Evolutionary conservation across 92 coral and sea anemone genomes (phyloP).

Genomic region (Bergia sp.): DNA sequence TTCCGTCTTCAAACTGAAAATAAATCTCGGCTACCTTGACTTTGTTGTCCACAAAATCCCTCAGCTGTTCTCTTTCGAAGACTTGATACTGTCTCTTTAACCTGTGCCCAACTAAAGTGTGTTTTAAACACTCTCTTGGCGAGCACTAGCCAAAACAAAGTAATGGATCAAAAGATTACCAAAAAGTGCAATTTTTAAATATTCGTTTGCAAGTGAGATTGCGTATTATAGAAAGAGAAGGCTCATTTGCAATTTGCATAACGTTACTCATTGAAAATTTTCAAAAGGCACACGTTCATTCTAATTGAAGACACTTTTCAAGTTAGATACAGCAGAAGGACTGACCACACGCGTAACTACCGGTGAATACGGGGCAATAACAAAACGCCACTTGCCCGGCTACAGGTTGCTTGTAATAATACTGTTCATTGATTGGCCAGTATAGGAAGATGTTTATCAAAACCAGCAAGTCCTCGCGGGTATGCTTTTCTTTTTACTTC

Average conservation of each 20-base stretch:
- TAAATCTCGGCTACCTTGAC: too few species aligned
- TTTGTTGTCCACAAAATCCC: too few species aligned
- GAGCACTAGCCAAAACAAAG: too few species aligned
- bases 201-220: background rate
- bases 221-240: background rate
- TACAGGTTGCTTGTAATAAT: background rate
- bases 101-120: too few species aligned
- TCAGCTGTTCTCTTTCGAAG: too few species aligned
- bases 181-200: too few species aligned
- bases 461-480: constrained; percentile 34
- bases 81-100: too few species aligned
- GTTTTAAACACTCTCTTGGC: too few species aligned
- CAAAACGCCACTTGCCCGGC: constrained; percentile 34
- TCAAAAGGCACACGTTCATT: background rate
- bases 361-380: background rate
- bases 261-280: background rate
- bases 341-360: background rate
- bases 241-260: too few species aligned
- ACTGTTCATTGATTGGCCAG: constrained; percentile 5
- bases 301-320: background rate
- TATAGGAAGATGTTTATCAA: constrained; percentile 13
- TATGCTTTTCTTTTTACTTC: background rate
- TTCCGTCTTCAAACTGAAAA: too few species aligned
- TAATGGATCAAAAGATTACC: too few species aligned
- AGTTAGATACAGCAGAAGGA: background rate